Evolutionary conservation across 2,113 vertebrate genomes (phyloP), one percentile per base, ranked within the genome.

Genomic region (Lichenostomus cassidix): DNA sequence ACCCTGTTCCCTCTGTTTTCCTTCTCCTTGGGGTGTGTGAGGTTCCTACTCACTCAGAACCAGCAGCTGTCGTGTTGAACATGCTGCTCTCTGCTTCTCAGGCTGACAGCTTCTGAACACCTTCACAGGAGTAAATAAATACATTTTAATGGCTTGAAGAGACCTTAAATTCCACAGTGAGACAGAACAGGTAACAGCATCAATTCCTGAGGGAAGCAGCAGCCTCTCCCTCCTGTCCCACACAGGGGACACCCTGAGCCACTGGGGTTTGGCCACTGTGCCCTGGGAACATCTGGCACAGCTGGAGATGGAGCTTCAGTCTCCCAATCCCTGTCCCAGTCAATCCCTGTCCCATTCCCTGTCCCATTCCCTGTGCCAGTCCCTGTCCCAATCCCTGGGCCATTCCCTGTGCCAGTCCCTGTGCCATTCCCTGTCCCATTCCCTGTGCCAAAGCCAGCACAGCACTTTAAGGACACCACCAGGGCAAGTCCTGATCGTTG

Each of bases 21-120:
- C n/a, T 10, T 46, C 11, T 5, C 33, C 9, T 3, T 3, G 0
- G 8, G 2, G 28, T 4, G 15, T n/a, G 19, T 12, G 25, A 37
- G 63, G 39, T n/a, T 23, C 49, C 24, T 28, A 9, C 7, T 12
- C 27, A 8, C 64, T 5, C 50, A 31, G n/a, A 37, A 1, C 25
- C 56, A 7, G n/a, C 3, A 31, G 39, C 59, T 65, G 17, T 16
- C 13, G 3, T 21, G 41, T 9, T 9, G 3, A n/a, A 11, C 35
- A 16, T 5, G 58, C 44, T 55, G 37, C 44, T 5, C 65, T 39
- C 39, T 75, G 27, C n/a, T 49, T 1, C 10, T 13, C 8, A 70
- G 70, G 56, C 37, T 58, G 37, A 2, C 33, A 7, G 1, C n/a
- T n/a, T 46, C 41, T 24, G 9, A n/a, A 17, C 5, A 2, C 3